These are phyloP conservation scores for Vimba vimba DNA, from an alignment of 2,113 vertebrate species.

Conservation along the genomic window DNA sequence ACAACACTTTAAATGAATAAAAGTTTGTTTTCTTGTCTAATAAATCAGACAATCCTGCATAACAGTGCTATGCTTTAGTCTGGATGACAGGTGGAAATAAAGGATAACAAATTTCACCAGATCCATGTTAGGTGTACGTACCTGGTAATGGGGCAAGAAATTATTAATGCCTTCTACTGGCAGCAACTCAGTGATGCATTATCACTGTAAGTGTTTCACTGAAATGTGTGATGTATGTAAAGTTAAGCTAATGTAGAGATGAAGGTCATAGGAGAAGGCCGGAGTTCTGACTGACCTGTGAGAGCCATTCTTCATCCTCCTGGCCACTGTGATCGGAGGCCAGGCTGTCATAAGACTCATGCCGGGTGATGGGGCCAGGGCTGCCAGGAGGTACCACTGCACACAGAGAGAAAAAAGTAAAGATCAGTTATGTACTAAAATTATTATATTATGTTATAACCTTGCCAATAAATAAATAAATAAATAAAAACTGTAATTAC, in stretches of 20 bases:
- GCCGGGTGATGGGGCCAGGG: slow-evolving; percentile 88
- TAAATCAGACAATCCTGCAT: neutral
- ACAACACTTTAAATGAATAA: neutral
- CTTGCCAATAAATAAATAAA: too few species aligned
- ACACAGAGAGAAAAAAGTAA: slow-evolving; percentile 24
- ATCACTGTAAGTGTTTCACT: slow-evolving; percentile 14
- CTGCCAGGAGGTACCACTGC: slow-evolving; percentile 89
- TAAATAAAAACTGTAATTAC: too few species aligned
- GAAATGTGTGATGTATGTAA: neutral
- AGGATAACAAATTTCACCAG: neutral
- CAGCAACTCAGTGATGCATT: slow-evolving; percentile 58
- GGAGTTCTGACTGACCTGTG: slow-evolving; percentile 82
- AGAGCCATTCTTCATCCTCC: slow-evolving; percentile 97
- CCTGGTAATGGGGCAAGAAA: slow-evolving; percentile 67
- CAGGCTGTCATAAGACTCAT: slow-evolving; percentile 94
- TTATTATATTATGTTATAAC: neutral
- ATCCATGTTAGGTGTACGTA: neutral
- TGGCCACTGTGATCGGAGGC: slow-evolving; percentile 92
- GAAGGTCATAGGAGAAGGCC: neutral
- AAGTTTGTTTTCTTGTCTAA: neutral
- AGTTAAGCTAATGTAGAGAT: neutral
- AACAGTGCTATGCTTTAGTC: neutral
- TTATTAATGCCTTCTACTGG: slow-evolving; percentile 73
- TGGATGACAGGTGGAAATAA: neutral
- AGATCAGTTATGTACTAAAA: neutral